Conservation (phyloP, 2,888 invertebrate species). For the Tridacna crocea region DNA sequence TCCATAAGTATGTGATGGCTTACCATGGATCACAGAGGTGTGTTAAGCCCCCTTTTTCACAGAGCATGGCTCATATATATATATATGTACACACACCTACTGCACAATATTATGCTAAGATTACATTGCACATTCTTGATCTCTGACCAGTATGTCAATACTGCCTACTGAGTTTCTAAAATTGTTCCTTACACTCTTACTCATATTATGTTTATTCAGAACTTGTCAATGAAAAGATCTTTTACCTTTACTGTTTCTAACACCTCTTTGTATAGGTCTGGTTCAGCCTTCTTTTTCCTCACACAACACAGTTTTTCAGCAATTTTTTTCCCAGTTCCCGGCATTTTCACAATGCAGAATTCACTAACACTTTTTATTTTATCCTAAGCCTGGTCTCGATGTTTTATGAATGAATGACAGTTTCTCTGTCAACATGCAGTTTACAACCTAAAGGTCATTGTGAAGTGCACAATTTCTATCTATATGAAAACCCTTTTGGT, state of each 20-base stretch:
- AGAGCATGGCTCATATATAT: too few relatives aligned
- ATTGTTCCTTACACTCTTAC: too few relatives aligned
- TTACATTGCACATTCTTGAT: too few relatives aligned
- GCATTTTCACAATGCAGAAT: background rate
- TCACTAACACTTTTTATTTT: background rate
- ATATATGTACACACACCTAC: too few relatives aligned
- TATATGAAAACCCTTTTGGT: background rate
- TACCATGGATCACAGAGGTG: too few relatives aligned
- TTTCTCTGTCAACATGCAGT: constrained; percentile 22
- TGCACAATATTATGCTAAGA: too few relatives aligned
- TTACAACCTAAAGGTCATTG: constrained; percentile 6
- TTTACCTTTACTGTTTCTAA: constrained; percentile 15
- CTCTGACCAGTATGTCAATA: too few relatives aligned
- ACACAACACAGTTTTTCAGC: constrained; percentile 10
- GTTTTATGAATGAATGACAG: constrained; percentile 23
- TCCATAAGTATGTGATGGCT: too few relatives aligned
- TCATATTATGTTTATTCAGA: too few relatives aligned
- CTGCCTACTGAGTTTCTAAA: too few relatives aligned
- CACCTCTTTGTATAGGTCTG: background rate
- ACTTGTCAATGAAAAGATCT: too few relatives aligned
- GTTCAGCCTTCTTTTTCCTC: constrained; percentile 1
- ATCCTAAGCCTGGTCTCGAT: background rate
- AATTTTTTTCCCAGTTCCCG: constrained; percentile 3
- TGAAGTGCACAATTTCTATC: constrained; percentile 4
- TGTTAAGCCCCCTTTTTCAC: too few relatives aligned